phyloP scores from a whole-genome alignment of 2,888 invertebrate species.

The Trachelus troglodyta region DNA sequence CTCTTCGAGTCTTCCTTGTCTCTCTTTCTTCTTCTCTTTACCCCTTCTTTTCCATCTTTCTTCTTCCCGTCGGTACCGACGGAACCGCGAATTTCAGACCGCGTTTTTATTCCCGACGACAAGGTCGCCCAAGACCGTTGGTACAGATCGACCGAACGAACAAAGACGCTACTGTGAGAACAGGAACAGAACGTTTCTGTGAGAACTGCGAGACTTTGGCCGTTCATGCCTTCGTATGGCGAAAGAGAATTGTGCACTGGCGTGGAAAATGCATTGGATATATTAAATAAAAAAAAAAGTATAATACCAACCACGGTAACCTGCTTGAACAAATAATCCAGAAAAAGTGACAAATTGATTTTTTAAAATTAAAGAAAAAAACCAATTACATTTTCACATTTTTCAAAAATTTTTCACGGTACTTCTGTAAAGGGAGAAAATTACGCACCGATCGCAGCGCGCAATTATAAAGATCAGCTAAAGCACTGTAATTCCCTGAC shows the following conservation, averaged over 20 bases:
- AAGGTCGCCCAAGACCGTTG: constrained; percentile 31
- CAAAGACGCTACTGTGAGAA: constrained; percentile 32
- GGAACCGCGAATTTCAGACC: constrained; percentile 3
- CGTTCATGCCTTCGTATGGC: background rate
- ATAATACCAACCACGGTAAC: too few relatives aligned
- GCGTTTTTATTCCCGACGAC: constrained; percentile 27
- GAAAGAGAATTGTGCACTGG: background rate
- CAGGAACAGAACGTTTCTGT: constrained; percentile 22
- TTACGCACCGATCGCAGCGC: too few relatives aligned
- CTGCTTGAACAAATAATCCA: too few relatives aligned
- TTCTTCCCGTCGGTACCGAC: background rate
- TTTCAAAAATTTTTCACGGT: too few relatives aligned
- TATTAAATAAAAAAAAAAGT: background rate
- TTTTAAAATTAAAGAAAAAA: too few relatives aligned
- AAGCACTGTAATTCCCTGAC: background rate
- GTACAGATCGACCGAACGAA: constrained; percentile 28
- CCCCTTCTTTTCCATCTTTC: too few relatives aligned
- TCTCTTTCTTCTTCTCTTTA: too few relatives aligned
- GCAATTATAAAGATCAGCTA: too few relatives aligned
- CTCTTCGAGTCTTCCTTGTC: background rate
- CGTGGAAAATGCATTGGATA: background rate
- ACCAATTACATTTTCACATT: too few relatives aligned
- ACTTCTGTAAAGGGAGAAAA: too few relatives aligned
- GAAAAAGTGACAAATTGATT: too few relatives aligned
- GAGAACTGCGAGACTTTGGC: constrained; percentile 14